Conservation (phyloP, 1,140 invertebrate genomes). For the Drosophila cardini region DNA sequence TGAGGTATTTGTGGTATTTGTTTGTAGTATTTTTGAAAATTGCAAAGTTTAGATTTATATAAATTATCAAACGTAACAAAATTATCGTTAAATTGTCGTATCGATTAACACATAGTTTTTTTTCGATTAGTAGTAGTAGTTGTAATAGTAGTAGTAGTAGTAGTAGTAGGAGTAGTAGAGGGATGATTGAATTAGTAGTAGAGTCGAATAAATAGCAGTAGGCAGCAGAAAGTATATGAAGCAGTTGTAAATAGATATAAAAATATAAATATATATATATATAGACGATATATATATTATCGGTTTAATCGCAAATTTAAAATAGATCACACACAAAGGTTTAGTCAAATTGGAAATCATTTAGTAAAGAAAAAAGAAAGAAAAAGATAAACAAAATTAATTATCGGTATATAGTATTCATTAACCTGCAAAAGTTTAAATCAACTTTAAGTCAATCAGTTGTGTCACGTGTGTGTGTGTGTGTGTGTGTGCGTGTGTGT, state of each 20-base stretch:
- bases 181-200: constrained; percentile 28
- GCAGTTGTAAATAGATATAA: constrained; percentile 38
- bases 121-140: constrained; percentile 43
- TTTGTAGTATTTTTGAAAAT: constrained; percentile 29
- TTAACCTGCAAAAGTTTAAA: constrained; percentile 46
- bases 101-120: constrained; percentile 23
- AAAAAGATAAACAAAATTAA: constrained; percentile 72
- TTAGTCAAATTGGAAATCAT: constrained; percentile 46
- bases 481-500: constrained; percentile 20
- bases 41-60: constrained; percentile 11
- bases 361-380: constrained; percentile 64
- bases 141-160: constrained; percentile 30
- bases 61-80: constrained; percentile 45
- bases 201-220: constrained; percentile 48
- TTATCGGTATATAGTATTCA: constrained; percentile 39
- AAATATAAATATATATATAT: constrained; percentile 21
- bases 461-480: neutral
- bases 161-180: constrained; percentile 38
- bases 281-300: constrained; percentile 25
- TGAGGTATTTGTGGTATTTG: constrained; percentile 30
- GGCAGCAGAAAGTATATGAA: constrained; percentile 55
- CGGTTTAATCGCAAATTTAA: constrained; percentile 65
- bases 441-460: constrained; percentile 35
- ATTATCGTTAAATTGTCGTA: constrained; percentile 27
- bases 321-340: constrained; percentile 70